Base-by-base conservation (phyloP, 2,888 invertebrate genomes). In the Sphecodes monilicornis region DNA sequence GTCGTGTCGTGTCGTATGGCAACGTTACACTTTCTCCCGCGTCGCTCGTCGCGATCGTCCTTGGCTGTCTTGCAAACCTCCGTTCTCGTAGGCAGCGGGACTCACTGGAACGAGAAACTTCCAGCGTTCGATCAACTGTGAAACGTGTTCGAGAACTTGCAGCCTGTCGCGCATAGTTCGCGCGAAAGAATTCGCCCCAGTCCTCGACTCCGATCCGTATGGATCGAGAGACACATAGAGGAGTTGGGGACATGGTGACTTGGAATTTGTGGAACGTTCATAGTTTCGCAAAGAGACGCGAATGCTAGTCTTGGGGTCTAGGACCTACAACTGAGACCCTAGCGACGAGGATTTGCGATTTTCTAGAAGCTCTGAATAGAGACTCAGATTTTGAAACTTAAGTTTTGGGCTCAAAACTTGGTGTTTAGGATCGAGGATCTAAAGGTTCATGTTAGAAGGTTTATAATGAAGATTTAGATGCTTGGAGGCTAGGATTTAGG, bases 11-110 rank as follows among this genome's bases (percentile, higher is more conserved):
- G 78, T 60, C 57, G 26, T 18, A 54, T 54, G 29, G 78, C 76
- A 74, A 68, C 78, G 74, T 76, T 78, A 74, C 71, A 89, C 89
- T 89, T 89, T 89, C 89, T 89, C 89, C 81, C 54, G 64, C 80
- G 78, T 78, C 78, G 78, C 66, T 82, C 86, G 80, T 36, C 68
- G n/a, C 68, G 78, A 73, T 60, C 84, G 90, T 88, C 89, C 90
- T 89, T 89, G 89, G 77, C 76, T 60, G 32, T 57, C 69, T 54
- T 74, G 71, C 74, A 57, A 68, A 57, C 66, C 39, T 29, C 46
- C 50, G n/a, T 70, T 66, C 66, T 76, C 57, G 69, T 54, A 29
- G 54, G 11, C 68, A 50, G 60, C 60, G 71, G 69, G 70, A 70
- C 57, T 36, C 74, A 64, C 16, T 54, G 43, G 13, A 74, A 84